Conservation (phyloP, 1,140 invertebrate species). For the Drosophila ironensis region DNA sequence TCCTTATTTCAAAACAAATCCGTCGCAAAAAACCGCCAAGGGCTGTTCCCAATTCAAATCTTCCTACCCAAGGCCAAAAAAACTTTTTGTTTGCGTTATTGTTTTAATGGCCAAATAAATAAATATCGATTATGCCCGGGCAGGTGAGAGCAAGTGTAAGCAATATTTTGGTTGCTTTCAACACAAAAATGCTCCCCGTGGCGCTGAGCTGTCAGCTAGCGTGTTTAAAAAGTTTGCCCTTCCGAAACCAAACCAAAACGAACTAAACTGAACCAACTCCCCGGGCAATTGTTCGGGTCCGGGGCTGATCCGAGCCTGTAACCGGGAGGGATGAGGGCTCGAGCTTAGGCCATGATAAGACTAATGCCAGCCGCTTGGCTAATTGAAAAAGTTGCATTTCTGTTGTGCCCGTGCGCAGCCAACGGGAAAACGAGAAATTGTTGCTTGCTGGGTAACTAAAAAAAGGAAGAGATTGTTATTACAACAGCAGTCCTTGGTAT, state of each 20-base stretch:
- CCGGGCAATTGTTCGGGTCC: conserved; percentile 41
- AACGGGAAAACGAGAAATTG: conserved; percentile 38
- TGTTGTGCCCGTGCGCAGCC: conserved; percentile 30
- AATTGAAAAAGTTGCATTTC: conserved; percentile 74
- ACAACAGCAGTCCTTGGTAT: conserved; percentile 23
- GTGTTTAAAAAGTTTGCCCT: conserved; percentile 60
- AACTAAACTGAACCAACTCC: conserved; percentile 25
- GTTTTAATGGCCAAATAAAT: conserved; percentile 64
- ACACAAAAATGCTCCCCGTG: conserved; percentile 43
- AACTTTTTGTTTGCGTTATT: conserved; percentile 44
- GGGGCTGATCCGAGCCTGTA: conserved; percentile 23
- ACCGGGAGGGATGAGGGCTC: conserved; percentile 3
- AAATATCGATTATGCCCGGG: conserved; percentile 64
- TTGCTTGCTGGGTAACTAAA: conserved; percentile 1
- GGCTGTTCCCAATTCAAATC: not conserved
- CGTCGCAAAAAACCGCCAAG: conserved; percentile 15
- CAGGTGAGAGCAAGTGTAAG: conserved; percentile 35
- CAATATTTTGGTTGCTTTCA: conserved; percentile 46
- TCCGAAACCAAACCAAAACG: not conserved
- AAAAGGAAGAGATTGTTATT: conserved; percentile 45
- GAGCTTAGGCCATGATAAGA: conserved; percentile 54
- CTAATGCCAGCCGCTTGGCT: conserved; percentile 49
- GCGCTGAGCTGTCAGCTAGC: conserved; percentile 60
- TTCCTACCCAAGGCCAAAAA: not conserved
- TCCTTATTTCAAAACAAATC: conserved; percentile 6